Evolutionary conservation across 2,797 vertebrate species (phyloP).

Genomic region (Arremon brunneinucha): DNA sequence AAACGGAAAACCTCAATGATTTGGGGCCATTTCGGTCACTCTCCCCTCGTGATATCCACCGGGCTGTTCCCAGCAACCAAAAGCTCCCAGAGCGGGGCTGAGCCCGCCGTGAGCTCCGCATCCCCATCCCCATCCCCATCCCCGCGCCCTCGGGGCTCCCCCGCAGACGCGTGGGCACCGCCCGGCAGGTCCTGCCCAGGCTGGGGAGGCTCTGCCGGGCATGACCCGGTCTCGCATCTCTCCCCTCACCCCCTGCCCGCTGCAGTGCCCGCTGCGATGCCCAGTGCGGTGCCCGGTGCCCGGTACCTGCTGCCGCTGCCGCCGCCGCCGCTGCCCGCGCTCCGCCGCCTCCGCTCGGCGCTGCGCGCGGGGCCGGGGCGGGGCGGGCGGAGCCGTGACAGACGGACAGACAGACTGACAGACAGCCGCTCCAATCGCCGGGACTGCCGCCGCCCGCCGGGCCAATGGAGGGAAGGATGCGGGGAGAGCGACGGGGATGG

Average conservation of each 20-base stretch:
- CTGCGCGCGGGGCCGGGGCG: background rate
- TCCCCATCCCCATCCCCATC: background rate
- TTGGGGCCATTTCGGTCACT: background rate
- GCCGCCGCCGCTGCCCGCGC: background rate
- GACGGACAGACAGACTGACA: background rate
- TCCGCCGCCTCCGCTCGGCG: background rate
- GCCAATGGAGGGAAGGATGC: background rate
- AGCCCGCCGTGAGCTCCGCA: background rate
- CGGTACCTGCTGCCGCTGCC: background rate
- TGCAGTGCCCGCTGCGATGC: background rate
- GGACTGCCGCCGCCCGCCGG: rapidly evolving
- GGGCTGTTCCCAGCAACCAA: background rate
- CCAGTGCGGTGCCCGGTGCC: background rate
- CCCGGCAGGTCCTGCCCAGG: background rate
- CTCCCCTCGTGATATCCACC: rapidly evolving
- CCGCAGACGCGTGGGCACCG: background rate
- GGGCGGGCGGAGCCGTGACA: background rate
- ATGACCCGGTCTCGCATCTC: background rate
- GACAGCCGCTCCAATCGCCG: background rate
- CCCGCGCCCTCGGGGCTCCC: background rate
- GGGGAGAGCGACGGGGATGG: background rate
- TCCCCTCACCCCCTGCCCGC: background rate
- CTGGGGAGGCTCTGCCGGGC: rapidly evolving
- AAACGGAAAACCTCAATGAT: background rate
- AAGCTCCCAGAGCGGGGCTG: background rate